Base-by-base conservation (phyloP, 2,888 invertebrate genomes). In the Tyria jacobaeae region DNA sequence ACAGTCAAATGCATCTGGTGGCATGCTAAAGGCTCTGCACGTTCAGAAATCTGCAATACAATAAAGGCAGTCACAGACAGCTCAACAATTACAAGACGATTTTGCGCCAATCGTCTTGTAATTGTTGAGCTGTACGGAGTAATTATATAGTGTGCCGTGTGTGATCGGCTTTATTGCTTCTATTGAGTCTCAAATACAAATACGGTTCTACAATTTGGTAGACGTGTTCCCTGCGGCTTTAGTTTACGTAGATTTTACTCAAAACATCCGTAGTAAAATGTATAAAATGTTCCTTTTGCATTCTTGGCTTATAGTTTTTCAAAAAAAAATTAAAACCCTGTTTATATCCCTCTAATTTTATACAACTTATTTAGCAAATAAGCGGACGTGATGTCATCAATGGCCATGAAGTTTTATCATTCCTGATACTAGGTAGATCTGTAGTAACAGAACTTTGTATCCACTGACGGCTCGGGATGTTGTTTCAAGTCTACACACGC, bases 31-130 rank as follows among this genome's bases (percentile, higher is more conserved):
- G 39, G 53, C 39, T 53, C 6, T 53, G 39, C 53, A 41, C 37
- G 53, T 53, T 41, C 17, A 17, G n/a, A 39, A 39, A 25, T n/a
- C 14, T 34, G 6, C 25, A 37, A n/a, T 27, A 14, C n/a, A 3
- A 15, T 39, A n/a, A n/a, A 27, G 39, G n/a, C 27, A 31, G 31
- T 10, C 27, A 15, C 39, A 41, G 27, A 54, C 39, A 27, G 27
- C 27, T 17, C 53, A 54, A 41, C 41, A 54, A 54, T 54, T 27
- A 54, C 53, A 53, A 39, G 53, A 39, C 51, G 9, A n/a, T 53
- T n/a, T 25, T 12, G 53, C 12, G 24, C 53, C 39, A 54, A 41
- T 54, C 27, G 53, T 39, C 53, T 6, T 31, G n/a, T n/a, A n/a
- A n/a, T n/a, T n/a, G n/a, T n/a, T n/a, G n/a, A n/a, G n/a, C n/a